Percentiles rank a stretch among this genome's conserved stretches.
Conservation (phyloP, 2,888 invertebrate genomes). For the Lepetodrilus schrolli region DNA sequence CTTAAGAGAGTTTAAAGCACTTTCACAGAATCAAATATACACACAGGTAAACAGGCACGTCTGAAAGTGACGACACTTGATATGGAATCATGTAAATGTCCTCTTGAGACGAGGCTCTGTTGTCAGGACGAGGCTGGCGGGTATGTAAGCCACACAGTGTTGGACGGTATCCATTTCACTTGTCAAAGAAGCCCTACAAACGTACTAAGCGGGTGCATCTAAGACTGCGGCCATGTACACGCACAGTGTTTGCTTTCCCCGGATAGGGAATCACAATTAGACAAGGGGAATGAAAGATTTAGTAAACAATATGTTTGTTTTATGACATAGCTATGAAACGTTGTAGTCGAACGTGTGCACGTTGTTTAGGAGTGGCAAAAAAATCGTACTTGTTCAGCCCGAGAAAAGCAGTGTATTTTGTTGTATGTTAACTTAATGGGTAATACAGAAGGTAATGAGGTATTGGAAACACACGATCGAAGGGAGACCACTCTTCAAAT, state of each 20-base stretch:
- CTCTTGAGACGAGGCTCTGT: neutral
- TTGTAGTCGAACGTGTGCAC: neutral
- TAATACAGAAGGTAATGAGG: too few relatives aligned
- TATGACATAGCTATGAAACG: neutral
- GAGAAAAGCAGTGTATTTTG: neutral
- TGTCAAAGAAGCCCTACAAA: neutral
- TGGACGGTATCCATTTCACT: neutral
- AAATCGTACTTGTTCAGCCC: neutral
- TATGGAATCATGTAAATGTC: conserved; percentile 15
- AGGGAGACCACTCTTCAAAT: neutral
- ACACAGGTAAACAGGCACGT: neutral
- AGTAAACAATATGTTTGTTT: conserved; percentile 21
- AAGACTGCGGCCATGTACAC: neutral
- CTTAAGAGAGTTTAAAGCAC: neutral
- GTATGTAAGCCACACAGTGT: neutral
- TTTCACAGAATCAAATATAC: neutral
- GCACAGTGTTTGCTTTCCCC: neutral
- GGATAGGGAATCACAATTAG: neutral
- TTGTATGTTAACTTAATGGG: neutral
- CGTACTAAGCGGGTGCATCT: neutral
- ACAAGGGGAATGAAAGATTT: conserved; percentile 7
- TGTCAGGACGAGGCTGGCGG: neutral
- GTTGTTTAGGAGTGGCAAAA: neutral
- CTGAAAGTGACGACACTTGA: neutral
- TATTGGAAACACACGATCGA: too few relatives aligned